A percentile compares a stretch with the other conserved stretches of the same genome.
These are phyloP conservation scores for Gambusia affinis DNA, from an alignment of 2,113 vertebrate genomes.

Conservation along the genomic window DNA sequence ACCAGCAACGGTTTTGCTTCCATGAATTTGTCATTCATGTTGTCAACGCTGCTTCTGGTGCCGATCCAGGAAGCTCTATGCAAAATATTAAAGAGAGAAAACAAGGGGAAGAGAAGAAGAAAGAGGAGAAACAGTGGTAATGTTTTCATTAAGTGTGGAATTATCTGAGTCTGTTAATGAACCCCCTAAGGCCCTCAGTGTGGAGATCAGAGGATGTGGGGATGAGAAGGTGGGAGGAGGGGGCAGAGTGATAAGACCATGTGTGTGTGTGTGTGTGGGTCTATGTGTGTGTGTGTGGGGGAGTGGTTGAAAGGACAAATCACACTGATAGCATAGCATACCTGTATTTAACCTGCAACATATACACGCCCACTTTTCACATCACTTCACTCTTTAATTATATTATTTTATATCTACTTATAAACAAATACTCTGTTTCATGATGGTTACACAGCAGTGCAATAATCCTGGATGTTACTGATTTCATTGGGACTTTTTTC, in stretches of 20 bases:
- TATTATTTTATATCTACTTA: slow-evolving; percentile 10
- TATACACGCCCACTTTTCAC: background rate
- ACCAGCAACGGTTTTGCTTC: background rate
- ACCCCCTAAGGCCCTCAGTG: slow-evolving; percentile 79
- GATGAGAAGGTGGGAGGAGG: slow-evolving; percentile 51
- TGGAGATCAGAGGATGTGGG: slow-evolving; percentile 73
- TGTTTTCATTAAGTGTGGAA: slow-evolving; percentile 81
- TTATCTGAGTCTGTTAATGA: slow-evolving; percentile 84
- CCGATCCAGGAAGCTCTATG: background rate
- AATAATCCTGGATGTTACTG: too few relatives aligned
- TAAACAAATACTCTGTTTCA: background rate
- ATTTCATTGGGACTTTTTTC: too few relatives aligned
- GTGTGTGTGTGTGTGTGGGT: slow-evolving; percentile 3
- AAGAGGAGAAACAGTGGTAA: slow-evolving; percentile 62
- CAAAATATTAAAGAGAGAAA: background rate
- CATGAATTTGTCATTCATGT: background rate
- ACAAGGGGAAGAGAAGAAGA: slow-evolving; percentile 18
- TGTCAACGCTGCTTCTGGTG: background rate
- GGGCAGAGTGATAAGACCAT: slow-evolving; percentile 25
- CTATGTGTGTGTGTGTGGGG: slow-evolving; percentile 7
- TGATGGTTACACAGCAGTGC: too few relatives aligned
- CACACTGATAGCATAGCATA: slow-evolving; percentile 58
- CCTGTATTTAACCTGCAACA: slow-evolving; percentile 48
- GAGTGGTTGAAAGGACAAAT: slow-evolving; percentile 38
- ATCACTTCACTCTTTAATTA: slow-evolving; percentile 67